phyloP scores from a whole-genome alignment of 2,113 vertebrate species.

The Equus quagga region DNA sequence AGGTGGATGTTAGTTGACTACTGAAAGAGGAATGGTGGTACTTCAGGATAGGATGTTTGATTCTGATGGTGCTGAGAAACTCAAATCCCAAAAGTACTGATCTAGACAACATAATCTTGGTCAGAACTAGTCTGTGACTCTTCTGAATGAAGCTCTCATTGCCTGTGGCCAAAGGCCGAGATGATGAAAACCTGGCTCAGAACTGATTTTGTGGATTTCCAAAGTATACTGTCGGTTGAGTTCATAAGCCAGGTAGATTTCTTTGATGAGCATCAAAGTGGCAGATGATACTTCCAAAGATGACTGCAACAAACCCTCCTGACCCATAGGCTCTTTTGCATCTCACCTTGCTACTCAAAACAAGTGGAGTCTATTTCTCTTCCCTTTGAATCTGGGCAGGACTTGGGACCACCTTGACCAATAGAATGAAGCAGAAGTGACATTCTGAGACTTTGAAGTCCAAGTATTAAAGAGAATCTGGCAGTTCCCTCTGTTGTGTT shows the following conservation, averaged over 20 bases:
- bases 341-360: not conserved
- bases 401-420: not conserved
- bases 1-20: not conserved
- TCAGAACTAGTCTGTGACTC: not conserved
- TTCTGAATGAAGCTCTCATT: not conserved
- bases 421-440: not conserved
- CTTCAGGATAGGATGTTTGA: not conserved
- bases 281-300: not conserved
- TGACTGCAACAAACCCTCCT: not conserved
- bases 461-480: not conserved
- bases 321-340: not conserved
- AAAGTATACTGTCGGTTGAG: not conserved
- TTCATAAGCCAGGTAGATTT: not conserved
- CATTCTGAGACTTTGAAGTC: not conserved
- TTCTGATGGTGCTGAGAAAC: not conserved
- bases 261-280: not conserved
- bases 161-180: not conserved
- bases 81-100: not conserved
- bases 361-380: not conserved
- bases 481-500: not conserved
- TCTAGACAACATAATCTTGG: not conserved
- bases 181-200: not conserved
- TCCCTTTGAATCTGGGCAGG: not conserved
- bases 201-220: not conserved
- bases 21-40: not conserved